Evolutionary conservation across 2,113 vertebrate species (phyloP), one percentile per base, ranked within the genome.

Genomic region (Chaetodon auriga): DNA sequence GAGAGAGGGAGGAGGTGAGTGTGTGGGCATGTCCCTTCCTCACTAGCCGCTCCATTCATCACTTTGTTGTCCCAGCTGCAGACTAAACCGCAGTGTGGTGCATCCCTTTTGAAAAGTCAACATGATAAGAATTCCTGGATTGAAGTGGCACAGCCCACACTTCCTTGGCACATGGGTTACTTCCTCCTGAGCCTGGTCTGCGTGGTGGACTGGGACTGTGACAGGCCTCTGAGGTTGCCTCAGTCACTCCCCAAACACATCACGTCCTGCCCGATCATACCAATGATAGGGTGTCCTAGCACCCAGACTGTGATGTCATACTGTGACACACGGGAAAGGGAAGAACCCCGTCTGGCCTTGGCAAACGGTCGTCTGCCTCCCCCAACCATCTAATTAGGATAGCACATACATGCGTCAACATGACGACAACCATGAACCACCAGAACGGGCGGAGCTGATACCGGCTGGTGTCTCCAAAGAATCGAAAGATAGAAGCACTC

Each of bases 1-100:
- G 48, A 49, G 63, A 68, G 60, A 77, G 55, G 81, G 87, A 88
- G 90, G 89, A 87, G 87, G 90, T 79, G 86, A 88, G 82, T 91
- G 89, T 87, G 92, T 94, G 88, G 89, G 92, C 83, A 89, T 80
- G 72, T 85, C 78, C 87, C 86, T 92, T 92, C 86, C 85, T 91
- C 69, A 43, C 86, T 83, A 70, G 90, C 90, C 64, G 11, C 78
- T 84, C 78, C 85, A 87, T 87, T 89, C 88, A 87, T 92, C 84
- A 88, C 87, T 89, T 88, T 92, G 91, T 93, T 93, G 89, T 91
- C 84, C 87, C 93, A 94, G 94, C 93, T 94, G 93, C 85, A 85
- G 78, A 70, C 74, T 45, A 54, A 78, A 91, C 92, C 93, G 19
- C 93, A 88, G 63, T 87, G 92, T 77, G 90, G 89, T 91, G 82